These are phyloP conservation scores for Bursaphelenchus okinawaensis DNA, from an alignment of 2,888 invertebrate genomes.

Conservation along the genomic window DNA sequence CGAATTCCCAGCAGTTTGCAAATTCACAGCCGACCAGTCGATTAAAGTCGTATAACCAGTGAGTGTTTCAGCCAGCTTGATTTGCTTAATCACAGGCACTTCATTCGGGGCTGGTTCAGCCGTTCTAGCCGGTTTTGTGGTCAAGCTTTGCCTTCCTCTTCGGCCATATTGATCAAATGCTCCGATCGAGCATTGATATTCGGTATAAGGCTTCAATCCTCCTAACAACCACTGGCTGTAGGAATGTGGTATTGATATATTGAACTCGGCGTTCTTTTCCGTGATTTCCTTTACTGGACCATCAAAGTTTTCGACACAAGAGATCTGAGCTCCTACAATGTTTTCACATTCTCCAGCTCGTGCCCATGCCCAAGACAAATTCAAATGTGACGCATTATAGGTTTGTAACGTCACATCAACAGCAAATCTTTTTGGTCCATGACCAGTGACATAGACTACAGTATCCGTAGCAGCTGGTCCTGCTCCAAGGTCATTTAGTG, in stretches of 20 bases:
- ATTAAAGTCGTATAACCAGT: constrained; percentile 35
- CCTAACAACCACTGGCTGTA: constrained; percentile 34
- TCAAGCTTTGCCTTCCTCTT: constrained; percentile 17
- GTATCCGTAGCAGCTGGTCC: constrained; percentile 41
- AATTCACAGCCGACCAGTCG: constrained; percentile 38
- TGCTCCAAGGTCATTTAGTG: constrained; percentile 46
- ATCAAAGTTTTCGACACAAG: constrained; percentile 8
- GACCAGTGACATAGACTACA: constrained; percentile 38
- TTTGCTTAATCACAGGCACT: constrained; percentile 31
- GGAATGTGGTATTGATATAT: constrained; percentile 29
- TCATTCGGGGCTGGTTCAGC: constrained; percentile 37
- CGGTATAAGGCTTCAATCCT: constrained; percentile 32
- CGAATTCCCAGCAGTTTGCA: constrained; percentile 25
- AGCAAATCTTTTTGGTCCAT: constrained; percentile 40
- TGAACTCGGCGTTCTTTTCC: neutral
- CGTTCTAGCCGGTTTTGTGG: constrained; percentile 24
- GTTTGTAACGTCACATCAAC: constrained; percentile 30
- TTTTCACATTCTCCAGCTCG: constrained; percentile 34
- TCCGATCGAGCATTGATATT: constrained; percentile 35
- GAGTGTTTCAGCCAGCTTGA: constrained; percentile 36
- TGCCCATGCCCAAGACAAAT: constrained; percentile 45
- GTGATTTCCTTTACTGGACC: neutral
- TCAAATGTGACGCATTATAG: constrained; percentile 45
- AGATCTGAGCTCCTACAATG: constrained; percentile 26
- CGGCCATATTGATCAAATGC: constrained; percentile 44